Conservation (phyloP, 1,140 invertebrate species). For the Leptinotarsa defecta region DNA sequence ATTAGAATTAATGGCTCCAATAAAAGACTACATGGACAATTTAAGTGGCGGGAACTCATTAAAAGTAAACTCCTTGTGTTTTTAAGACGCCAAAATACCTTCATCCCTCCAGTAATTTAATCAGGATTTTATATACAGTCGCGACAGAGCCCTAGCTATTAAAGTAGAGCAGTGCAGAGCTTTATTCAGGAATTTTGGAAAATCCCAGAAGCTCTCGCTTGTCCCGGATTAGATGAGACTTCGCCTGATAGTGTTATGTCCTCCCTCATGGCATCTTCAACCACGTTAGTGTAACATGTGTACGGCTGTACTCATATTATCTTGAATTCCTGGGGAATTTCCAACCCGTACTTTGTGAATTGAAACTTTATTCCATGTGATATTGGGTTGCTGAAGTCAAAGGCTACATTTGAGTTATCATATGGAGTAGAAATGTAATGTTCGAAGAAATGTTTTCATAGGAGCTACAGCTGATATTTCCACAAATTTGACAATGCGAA, state of each 20-base stretch:
- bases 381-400: no score
- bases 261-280: neutral
- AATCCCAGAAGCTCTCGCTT: constrained; percentile 22
- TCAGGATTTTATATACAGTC: constrained; percentile 40
- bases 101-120: constrained; percentile 42
- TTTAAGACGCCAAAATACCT: constrained; percentile 37
- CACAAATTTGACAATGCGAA: no score
- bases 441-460: no score
- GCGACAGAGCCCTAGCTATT: constrained; percentile 38
- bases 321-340: neutral
- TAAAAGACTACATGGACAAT: constrained; percentile 16
- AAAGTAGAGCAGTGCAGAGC: constrained; percentile 38
- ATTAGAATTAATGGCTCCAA: constrained; percentile 7
- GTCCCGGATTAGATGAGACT: constrained; percentile 16
- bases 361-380: no score
- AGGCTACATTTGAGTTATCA: no score
- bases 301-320: neutral
- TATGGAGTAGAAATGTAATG: no score
- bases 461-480: no score
- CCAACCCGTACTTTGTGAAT: neutral
- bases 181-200: constrained; percentile 34
- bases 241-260: neutral
- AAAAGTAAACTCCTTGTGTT: constrained; percentile 17
- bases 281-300: neutral
- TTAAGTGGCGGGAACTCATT: constrained; percentile 16